A percentile compares a stretch with the other conserved stretches of the same genome.
These are phyloP conservation scores for Cheiracanthium punctorium DNA, from an alignment of 2,888 invertebrate species.

Conservation along the genomic window DNA sequence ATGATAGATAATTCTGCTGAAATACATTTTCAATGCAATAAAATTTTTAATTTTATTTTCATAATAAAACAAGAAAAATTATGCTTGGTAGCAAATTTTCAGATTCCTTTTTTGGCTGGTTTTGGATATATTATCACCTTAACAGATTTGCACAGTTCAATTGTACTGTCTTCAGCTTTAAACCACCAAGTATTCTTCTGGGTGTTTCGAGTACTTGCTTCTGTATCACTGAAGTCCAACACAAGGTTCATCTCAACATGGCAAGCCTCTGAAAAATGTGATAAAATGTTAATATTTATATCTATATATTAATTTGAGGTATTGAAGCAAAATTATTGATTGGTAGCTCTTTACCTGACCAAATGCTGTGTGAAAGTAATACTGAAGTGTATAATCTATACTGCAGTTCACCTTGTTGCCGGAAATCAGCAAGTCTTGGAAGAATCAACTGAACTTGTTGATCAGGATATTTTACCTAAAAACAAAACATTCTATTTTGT, in stretches of 20 bases:
- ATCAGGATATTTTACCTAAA: constrained; percentile 85
- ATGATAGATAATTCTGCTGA: no score
- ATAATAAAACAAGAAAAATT: no score
- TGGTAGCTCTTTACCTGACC: no score
- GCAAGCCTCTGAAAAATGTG: constrained; percentile 89
- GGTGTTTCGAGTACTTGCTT: constrained; percentile 65
- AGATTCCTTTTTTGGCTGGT: constrained; percentile 88
- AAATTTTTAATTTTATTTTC: no score
- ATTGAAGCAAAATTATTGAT: no score
- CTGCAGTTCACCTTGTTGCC: constrained; percentile 80
- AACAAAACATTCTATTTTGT: background rate
- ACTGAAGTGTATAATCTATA: constrained; percentile 88
- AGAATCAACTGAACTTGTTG: constrained; percentile 89
- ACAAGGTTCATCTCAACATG: constrained; percentile 91
- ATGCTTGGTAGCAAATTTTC: no score
- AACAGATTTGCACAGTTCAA: constrained; percentile 90
- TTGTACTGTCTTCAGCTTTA: constrained; percentile 79
- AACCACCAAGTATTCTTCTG: constrained; percentile 68
- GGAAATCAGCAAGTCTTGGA: constrained; percentile 86
- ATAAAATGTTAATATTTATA: no score
- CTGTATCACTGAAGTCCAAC: constrained; percentile 82
- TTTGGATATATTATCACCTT: constrained; percentile 91
- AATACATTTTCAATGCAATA: no score
- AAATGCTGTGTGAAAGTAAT: constrained; percentile 89
- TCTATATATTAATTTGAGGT: no score